These are phyloP conservation scores for Pollenia angustigena DNA, from an alignment of 2,888 invertebrate genomes.

Conservation along the genomic window DNA sequence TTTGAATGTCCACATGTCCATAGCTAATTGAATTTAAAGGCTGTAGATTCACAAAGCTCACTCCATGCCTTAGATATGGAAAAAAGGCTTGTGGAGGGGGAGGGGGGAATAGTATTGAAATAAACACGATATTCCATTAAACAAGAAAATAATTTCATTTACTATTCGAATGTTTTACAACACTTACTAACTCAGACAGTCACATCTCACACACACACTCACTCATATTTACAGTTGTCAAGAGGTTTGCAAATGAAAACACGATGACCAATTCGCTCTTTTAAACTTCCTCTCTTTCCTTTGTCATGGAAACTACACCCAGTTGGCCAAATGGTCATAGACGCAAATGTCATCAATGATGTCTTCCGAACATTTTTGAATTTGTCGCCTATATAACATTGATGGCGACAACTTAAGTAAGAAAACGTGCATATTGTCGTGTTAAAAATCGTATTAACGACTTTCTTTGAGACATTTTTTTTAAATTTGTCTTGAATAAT, in stretches of 20 bases:
- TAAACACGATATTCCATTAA: slow-evolving; percentile 59
- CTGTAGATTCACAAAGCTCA: not conserved
- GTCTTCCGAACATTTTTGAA: too few species aligned
- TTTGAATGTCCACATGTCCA: slow-evolving; percentile 47
- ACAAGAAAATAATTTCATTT: slow-evolving; percentile 67
- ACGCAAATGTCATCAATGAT: too few species aligned
- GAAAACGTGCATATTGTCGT: too few species aligned
- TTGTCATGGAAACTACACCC: not conserved
- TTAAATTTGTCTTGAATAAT: too few species aligned
- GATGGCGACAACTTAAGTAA: too few species aligned
- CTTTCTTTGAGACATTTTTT: too few species aligned
- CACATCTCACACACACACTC: not conserved
- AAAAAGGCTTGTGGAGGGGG: not conserved
- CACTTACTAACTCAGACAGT: slow-evolving; percentile 17
- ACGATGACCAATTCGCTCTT: slow-evolving; percentile 25
- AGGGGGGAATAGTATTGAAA: slow-evolving; percentile 2
- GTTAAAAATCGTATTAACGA: too few species aligned
- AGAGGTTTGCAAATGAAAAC: slow-evolving; percentile 32
- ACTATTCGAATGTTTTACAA: slow-evolving; percentile 42
- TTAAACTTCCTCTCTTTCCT: not conserved
- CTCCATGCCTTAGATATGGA: not conserved
- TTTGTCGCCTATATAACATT: too few species aligned
- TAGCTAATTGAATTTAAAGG: slow-evolving; percentile 68
- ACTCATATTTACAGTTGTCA: not conserved
- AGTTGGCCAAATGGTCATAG: too few species aligned